Base-by-base conservation (phyloP, 2,888 invertebrate species). In the Pseudoips prasinana region DNA sequence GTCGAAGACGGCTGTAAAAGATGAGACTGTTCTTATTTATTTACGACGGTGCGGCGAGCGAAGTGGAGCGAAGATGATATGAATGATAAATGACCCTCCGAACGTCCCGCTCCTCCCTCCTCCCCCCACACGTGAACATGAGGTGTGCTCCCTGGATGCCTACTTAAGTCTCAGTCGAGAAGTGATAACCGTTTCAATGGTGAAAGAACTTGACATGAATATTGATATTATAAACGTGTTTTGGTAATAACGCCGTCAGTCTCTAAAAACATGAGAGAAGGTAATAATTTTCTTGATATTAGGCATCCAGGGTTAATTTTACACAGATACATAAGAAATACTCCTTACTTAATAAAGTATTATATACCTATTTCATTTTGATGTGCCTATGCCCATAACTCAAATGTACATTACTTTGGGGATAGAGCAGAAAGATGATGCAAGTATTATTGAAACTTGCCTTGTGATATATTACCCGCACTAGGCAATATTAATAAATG, bases 31-130 rank as follows among this genome's bases (percentile, higher is more conserved):
- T 86, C 87, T 87, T 88, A 87, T 88, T 88, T 88, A 88, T 88
- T 88, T 88, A 88, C 86, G 83, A 78, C 81, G 86, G 81, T 82
- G 87, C 85, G 87, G 86, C 86, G 88, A 87, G 86, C 87, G 88
- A 87, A 88, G 87, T 88, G 85, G 88, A 88, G 88, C 88, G 87
- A 87, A 88, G 88, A 88, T 88, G 88, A 88, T 88, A 88, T 88
- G 87, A 88, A 88, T 88, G 88, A 88, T 88, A 88, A 88, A 88
- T 88, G 88, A 88, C 87, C 88, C 87, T 79, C 79, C 65, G 76
- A 77, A 69, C 76, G 64, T 60, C 58, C 54, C 52, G 36, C 47
- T 10, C 40, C 41, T 62, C 69, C n/a, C n/a, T n/a, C n/a, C 47
- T 10, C 58, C 51, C 36, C 41, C 34, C 85, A 84, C 86, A 86